phyloP scores from a whole-genome alignment of 2,888 invertebrate species.

The Tenthredo amoena region DNA sequence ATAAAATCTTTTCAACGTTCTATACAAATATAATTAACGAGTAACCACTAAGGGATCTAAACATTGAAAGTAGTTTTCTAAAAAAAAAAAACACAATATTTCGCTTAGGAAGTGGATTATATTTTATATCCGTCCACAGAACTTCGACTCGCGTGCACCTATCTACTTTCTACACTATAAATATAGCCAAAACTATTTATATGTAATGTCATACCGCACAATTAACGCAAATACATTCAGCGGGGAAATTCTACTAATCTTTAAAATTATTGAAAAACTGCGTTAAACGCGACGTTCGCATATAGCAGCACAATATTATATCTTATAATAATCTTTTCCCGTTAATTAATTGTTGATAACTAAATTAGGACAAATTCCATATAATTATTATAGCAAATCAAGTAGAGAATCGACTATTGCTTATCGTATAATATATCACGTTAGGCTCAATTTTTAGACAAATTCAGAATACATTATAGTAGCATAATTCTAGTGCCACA shows the following conservation, averaged over 20 bases:
- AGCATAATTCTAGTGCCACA: conserved; percentile 26
- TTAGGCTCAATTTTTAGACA: not conserved
- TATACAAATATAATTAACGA: conserved; percentile 7
- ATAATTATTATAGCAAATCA: not conserved
- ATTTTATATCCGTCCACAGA: conserved; percentile 50
- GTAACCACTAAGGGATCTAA: conserved; percentile 46
- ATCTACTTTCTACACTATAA: conserved; percentile 13
- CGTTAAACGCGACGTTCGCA: not conserved
- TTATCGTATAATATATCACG: not conserved
- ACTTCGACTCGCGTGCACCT: conserved; percentile 44
- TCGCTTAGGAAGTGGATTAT: conserved; percentile 50
- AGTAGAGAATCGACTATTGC: not conserved
- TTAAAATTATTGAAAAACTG: not conserved
- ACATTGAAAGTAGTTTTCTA: conserved; percentile 52
- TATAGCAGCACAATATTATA: not conserved
- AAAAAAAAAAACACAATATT: not conserved
- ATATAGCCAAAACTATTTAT: conserved; percentile 29
- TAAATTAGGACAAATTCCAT: not conserved
- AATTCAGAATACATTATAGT: conserved; percentile 9
- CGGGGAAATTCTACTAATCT: not conserved
- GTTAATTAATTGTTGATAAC: not conserved
- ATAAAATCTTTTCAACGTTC: conserved; percentile 27
- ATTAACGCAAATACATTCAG: not conserved
- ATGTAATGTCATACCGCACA: not conserved
- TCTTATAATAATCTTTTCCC: conserved; percentile 6